These are phyloP conservation scores for Hesperophylax magnus DNA, from an alignment of 1,140 invertebrate species.

Conservation along the genomic window DNA sequence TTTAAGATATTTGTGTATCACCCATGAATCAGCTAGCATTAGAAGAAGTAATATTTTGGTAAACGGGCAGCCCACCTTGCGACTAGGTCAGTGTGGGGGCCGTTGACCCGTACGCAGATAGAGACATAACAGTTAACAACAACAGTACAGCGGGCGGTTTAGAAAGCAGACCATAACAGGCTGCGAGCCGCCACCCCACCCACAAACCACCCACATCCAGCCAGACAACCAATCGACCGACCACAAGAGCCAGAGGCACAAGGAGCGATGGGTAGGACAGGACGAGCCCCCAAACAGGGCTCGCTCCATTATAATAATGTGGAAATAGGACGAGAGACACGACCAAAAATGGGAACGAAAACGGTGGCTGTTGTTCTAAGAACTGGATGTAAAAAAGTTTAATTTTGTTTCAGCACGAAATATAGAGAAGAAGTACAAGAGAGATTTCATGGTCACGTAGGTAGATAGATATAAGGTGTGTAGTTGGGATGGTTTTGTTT, in stretches of 20 bases:
- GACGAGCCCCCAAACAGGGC: background rate
- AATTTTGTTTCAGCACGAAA: too few species aligned
- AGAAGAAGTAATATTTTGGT: background rate
- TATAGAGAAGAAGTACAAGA: too few species aligned
- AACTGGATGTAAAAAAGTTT: background rate
- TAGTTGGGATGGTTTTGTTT: too few species aligned
- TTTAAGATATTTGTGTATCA: too few species aligned
- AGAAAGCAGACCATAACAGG: conserved; percentile 50
- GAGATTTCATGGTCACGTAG: too few species aligned
- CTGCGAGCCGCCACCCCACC: conserved; percentile 14
- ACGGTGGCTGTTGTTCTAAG: background rate
- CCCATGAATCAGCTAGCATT: too few species aligned
- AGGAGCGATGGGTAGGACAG: background rate
- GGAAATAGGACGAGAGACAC: background rate
- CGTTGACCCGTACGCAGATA: conserved; percentile 39
- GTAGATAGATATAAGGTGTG: too few species aligned
- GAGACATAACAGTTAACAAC: conserved; percentile 37
- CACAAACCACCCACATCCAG: background rate
- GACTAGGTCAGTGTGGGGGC: conserved; percentile 23
- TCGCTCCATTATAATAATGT: background rate
- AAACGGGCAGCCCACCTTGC: conserved; percentile 17
- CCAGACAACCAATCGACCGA: background rate
- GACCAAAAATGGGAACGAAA: background rate
- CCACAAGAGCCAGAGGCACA: background rate
- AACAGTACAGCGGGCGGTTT: conserved; percentile 40